A percentile compares a stretch with the other conserved stretches of the same genome.
Evolutionary conservation across 2,888 invertebrate species (phyloP).

Genomic region (Coelinius sp.): DNA sequence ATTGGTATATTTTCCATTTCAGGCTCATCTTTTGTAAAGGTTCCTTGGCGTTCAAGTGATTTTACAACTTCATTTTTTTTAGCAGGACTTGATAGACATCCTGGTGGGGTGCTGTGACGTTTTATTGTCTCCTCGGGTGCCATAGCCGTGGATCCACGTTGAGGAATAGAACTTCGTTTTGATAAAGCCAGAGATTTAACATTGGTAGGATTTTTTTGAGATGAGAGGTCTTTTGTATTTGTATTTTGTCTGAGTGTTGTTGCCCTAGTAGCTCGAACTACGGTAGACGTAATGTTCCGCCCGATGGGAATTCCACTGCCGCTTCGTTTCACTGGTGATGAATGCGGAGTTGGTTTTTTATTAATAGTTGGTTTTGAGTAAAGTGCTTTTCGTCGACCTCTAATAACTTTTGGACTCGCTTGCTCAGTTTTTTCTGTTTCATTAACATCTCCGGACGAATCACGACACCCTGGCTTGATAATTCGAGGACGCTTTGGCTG

Average conservation of each 20-base stretch:
- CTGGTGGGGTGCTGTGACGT: conserved; percentile 57
- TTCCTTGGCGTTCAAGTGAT: conserved; percentile 87
- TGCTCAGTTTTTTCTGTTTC: conserved; percentile 59
- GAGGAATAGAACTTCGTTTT: conserved; percentile 61
- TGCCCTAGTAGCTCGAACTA: conserved; percentile 64
- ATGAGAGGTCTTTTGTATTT: conserved; percentile 61
- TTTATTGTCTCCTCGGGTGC: conserved; percentile 61
- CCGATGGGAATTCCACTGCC: conserved; percentile 61
- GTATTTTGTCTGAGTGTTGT: conserved; percentile 63
- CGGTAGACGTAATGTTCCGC: conserved; percentile 64
- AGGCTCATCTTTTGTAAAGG: conserved; percentile 90
- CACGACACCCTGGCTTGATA: conserved; percentile 70
- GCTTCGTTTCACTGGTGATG: conserved; percentile 61
- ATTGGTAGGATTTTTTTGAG: conserved; percentile 54
- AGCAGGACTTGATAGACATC: conserved; percentile 43
- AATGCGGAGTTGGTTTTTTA: conserved; percentile 62
- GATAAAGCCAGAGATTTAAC: conserved; percentile 47
- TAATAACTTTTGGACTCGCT: conserved; percentile 74
- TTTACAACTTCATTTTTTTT: conserved; percentile 51
- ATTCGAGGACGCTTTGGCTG: conserved; percentile 70
- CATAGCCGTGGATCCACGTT: conserved; percentile 54
- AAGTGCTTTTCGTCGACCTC: conserved; percentile 80
- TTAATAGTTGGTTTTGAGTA: conserved; percentile 71
- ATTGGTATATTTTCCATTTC: conserved; percentile 65
- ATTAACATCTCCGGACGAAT: conserved; percentile 61